phyloP scores from a whole-genome alignment of 2,797 vertebrate genomes.

The Kryptopterus vitreolus region DNA sequence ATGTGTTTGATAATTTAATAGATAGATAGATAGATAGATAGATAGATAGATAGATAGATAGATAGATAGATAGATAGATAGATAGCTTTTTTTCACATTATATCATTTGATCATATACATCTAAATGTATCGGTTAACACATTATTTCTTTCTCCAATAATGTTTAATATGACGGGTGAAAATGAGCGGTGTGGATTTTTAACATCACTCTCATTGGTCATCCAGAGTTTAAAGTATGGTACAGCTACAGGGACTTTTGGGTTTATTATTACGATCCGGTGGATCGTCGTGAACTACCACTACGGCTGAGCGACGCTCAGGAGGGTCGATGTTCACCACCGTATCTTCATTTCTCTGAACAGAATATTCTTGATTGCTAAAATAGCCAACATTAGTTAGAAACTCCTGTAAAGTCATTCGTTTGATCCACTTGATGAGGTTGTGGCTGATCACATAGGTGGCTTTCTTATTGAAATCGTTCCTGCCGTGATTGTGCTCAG shows the following conservation, averaged over 20 bases:
- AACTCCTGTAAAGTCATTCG: background rate
- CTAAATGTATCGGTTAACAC: too few relatives aligned
- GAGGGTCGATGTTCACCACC: too few relatives aligned
- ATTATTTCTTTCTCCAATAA: too few relatives aligned
- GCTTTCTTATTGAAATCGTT: background rate
- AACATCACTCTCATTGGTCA: background rate
- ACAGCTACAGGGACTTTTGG: background rate
- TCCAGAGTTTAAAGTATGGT: background rate
- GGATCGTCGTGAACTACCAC: too few relatives aligned
- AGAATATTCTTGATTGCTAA: background rate
- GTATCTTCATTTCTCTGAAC: background rate
- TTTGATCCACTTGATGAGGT: background rate
- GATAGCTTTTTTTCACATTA: too few relatives aligned
- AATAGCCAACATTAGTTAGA: background rate
- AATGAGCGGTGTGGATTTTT: background rate
- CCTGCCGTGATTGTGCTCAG: too few relatives aligned
- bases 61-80: too few relatives aligned
- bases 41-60: too few relatives aligned
- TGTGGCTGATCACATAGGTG: background rate
- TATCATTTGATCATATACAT: too few relatives aligned
- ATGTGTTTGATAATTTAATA: too few relatives aligned
- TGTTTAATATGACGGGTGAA: background rate
- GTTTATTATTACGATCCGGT: rapidly evolving
- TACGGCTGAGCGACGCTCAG: too few relatives aligned
- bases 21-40: too few relatives aligned